Base-by-base conservation (phyloP, 2,888 invertebrate species). In the Drosophila ustulata region DNA sequence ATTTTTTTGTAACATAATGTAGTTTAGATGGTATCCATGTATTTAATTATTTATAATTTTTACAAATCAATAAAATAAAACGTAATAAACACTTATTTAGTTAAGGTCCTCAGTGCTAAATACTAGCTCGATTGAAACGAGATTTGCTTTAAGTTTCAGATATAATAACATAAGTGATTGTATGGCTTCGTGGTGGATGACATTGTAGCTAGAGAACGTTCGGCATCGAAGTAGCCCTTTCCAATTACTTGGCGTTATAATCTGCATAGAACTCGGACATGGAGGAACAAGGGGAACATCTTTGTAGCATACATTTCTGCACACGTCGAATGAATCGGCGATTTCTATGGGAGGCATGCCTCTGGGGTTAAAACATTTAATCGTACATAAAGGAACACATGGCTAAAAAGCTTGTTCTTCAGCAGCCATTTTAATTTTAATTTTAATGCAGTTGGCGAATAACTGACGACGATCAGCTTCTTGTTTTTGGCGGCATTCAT, bases 371-470 rank as follows among this genome's bases (percentile, higher is more conserved):
- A 71, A 45, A 1, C 58, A 70, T 11, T 62, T 61, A 6, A 62
- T 32, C n/a, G 77, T 77, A 9, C 62, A 64, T 5, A 52, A 41
- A 5, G 26, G 3, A 0, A 37, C 43, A 18, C 84, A 86, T 2
- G 67, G 57, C 13, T 71, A 46, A 11, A 67, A 71, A 0, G 75
- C 71, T 4, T 62, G 63, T 47, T 87, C 80, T 4, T 68, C 57
- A 4, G 73, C 55, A 3, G 80, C 88, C 68, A 83, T 64, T 57
- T 80, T n/a, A n/a, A n/a, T 71, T 0, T 66, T 75, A 4, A 85
- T 79, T 26, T 71, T 76, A 3, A 86, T 67, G 4, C 79, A 58
- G 11, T 79, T 83, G n/a, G 47, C 51, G 9, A 67, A 72, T 5
- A 86, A 80, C 11, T 61, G 28, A 1, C 73, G 46, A 1, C 71